A percentile compares a stretch with the other conserved stretches of the same genome.
Conservation (phyloP, 2,888 invertebrate species). For the Lordiphosa fenestrarum region DNA sequence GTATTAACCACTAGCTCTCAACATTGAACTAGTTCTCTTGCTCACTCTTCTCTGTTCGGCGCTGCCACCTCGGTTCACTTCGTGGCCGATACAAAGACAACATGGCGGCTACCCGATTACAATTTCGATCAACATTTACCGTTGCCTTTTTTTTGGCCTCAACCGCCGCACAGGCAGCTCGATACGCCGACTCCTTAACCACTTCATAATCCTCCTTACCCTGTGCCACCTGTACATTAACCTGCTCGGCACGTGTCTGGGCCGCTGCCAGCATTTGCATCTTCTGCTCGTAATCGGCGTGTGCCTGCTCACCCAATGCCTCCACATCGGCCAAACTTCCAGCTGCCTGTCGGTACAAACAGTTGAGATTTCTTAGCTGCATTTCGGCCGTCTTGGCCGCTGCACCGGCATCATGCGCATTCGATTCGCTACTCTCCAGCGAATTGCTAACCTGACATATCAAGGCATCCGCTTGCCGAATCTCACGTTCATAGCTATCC, state of each 20-base stretch:
- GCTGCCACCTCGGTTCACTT: no score
- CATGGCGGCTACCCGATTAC: no score
- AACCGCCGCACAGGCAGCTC: slow-evolving; percentile 85
- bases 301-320: slow-evolving; percentile 83
- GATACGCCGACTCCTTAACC: slow-evolving; percentile 85
- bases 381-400: slow-evolving; percentile 84
- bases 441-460: slow-evolving; percentile 83
- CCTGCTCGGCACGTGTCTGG: slow-evolving; percentile 83
- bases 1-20: no score
- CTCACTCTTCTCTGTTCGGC: no score
- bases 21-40: no score
- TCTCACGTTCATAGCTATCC: slow-evolving; percentile 84
- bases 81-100: no score
- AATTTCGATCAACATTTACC: neutral
- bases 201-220: slow-evolving; percentile 84
- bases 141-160: slow-evolving; percentile 83
- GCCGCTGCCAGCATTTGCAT: slow-evolving; percentile 85
- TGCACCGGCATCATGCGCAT: slow-evolving; percentile 83
- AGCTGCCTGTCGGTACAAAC: slow-evolving; percentile 81
- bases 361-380: slow-evolving; percentile 80
- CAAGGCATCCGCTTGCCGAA: slow-evolving; percentile 84
- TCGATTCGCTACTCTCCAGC: slow-evolving; percentile 83
- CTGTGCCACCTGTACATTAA: slow-evolving; percentile 83
- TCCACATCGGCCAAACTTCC: slow-evolving; percentile 83
- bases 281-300: slow-evolving; percentile 84